Base-by-base conservation (phyloP, 2,113 vertebrate species). In the Chaetura pelagica region DNA sequence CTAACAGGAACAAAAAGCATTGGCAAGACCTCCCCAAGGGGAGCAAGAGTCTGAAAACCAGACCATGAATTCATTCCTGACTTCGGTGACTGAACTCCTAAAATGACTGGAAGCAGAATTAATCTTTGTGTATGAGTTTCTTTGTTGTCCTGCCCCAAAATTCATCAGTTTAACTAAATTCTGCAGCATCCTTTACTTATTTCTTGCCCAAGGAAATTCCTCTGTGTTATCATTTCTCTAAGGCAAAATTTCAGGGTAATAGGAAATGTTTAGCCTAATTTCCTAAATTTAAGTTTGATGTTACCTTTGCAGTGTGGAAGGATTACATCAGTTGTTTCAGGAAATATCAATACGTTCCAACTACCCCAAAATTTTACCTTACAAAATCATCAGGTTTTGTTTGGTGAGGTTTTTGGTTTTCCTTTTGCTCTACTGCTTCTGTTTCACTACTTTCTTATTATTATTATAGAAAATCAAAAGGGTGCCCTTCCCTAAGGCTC, bases 91-190 rank as follows among this genome's bases (percentile, higher is more conserved):
- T 57, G 62, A 89, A 58, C 17, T 69, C 54, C 74, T 87, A 35
- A 35, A 81, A 21, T 91, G 71, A 91, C 0, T 91, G 40, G 74
- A 91, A 96, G 46, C 58, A 83, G 58, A 94, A 96, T 93, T 95
- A 84, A 76, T 93, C 84, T 85, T 91, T 77, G 38, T 72, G 34
- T 49, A 23, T 8, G 77, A 79, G 35, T 84, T 93, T 61, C 54
- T 57, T 77, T 8, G 32, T 68, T 91, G 89, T 85, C 81, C 62
- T 77, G 78, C 34, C 49, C 71, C 67, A 93, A 40, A 86, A 91
- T 76, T 89, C 14, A 86, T 87, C 67, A 20, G 38, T 84, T 94
- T 85, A 88, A 88, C 67, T 73, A 63, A 93, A 64, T 74, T 96
- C 55, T 71, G 77, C 51, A 48, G n/a, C 38, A 52, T 91, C 23